phyloP scores from a whole-genome alignment of 2,797 vertebrate species.

The Cynopterus sphinx region DNA sequence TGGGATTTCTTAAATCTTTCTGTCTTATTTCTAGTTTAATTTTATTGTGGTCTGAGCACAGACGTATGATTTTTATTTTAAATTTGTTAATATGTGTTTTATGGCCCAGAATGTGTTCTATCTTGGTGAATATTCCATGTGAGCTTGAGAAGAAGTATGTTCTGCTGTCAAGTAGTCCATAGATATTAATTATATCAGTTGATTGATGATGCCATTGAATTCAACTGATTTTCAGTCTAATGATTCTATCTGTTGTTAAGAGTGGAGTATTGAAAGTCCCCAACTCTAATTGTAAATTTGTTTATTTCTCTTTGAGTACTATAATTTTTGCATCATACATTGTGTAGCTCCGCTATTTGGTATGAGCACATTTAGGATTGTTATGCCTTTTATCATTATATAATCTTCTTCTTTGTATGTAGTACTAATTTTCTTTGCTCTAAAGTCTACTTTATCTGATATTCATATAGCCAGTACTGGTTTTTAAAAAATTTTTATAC shows the following conservation, averaged over 20 bases:
- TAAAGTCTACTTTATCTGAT: not conserved
- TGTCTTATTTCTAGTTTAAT: constrained; percentile 1
- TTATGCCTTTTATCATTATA: not conserved
- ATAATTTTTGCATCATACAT: not conserved
- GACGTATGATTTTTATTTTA: not conserved
- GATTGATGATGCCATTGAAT: not conserved
- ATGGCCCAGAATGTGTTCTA: not conserved
- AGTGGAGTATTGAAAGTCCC: not conserved
- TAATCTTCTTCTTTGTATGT: not conserved
- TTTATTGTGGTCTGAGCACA: not conserved
- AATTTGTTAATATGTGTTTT: not conserved
- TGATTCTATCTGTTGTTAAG: not conserved
- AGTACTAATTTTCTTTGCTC: not conserved
- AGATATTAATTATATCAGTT: not conserved
- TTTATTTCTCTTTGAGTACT: not conserved
- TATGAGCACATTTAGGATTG: not conserved
- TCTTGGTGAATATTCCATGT: not conserved
- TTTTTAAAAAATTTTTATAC: not conserved
- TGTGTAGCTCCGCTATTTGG: not conserved
- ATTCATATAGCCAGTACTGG: not conserved
- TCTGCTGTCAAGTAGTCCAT: not conserved
- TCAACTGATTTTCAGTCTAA: constrained; percentile 4
- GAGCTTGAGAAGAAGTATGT: not conserved
- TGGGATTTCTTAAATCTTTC: not conserved
- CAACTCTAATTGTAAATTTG: not conserved